Base-by-base conservation (phyloP, 2,888 invertebrate genomes). In the Cephus pygmeus region DNA sequence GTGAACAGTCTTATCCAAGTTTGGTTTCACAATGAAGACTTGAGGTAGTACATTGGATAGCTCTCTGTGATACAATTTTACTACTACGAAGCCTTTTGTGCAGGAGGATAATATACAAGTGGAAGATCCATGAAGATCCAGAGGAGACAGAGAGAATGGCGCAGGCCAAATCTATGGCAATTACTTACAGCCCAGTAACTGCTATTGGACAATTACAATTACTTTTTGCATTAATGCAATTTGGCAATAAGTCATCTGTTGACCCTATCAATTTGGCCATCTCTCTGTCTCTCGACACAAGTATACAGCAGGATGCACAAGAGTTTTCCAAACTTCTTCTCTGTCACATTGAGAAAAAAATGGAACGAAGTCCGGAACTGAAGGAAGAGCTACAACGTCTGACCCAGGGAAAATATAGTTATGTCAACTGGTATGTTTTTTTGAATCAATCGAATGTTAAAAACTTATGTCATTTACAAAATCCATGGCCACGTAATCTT, bases 251-350 rank as follows among this genome's bases (percentile, higher is more conserved):
- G 82, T 90, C 92, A 85, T 91, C 91, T 77, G 91, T 94, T 68
- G 94, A 94, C 88, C 94, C 94, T 4, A 92, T 92, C 69, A 92
- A 92, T 79, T 92, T 94, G 80, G 93, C 94, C 3, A 91, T 92
- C 56, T 92, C 93, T 73, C 89, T 94, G 11, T 92, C 93, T 9
- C 88, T 95, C 75, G 93, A 94, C 85, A 93, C 93, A 33, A 92
- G 92, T 69, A 92, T 93, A 68, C 94, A 94, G 82, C 94, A 94
- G 91, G 94, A 95, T 91, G 94, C 94, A 56, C 94, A 94, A 89
- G 94, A 95, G 88, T 94, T 94, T 90, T 93, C 94, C 15, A 94
- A 94, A 87, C 90, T 94, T 35, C 93, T 94, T 83, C 91, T 94
- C 76, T 92, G 93, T 73, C 91, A 93, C 75, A 90, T 94, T 33